Conservation (phyloP, 1,140 invertebrate species). For the Nasonia giraulti region DNA sequence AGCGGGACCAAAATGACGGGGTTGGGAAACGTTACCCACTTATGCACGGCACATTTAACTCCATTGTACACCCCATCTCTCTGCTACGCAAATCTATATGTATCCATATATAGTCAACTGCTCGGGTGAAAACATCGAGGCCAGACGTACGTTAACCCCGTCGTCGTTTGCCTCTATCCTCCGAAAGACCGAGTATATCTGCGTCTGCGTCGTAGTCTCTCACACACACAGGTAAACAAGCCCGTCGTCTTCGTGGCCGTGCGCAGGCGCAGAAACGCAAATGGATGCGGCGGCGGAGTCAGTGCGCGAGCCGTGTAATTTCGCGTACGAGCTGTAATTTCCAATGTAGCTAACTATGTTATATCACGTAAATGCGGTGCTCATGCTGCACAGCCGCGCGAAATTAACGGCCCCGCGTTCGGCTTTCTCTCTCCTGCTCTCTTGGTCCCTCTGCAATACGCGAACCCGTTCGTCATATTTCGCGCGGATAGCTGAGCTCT, state of each 20-base stretch:
- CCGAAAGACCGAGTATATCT: background rate
- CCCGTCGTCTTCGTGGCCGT: background rate
- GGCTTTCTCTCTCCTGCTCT: slow-evolving; percentile 11
- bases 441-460: background rate
- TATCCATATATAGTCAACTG: background rate
- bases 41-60: slow-evolving; percentile 66
- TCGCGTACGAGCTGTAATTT: slow-evolving; percentile 63
- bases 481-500: background rate
- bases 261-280: slow-evolving; percentile 52
- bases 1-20: slow-evolving; percentile 48
- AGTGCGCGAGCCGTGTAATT: slow-evolving; percentile 57
- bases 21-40: slow-evolving; percentile 57
- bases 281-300: slow-evolving; percentile 45
- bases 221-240: background rate
- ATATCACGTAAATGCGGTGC: slow-evolving; percentile 54
- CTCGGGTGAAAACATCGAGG: slow-evolving; percentile 4
- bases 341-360: slow-evolving; percentile 63
- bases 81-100: slow-evolving; percentile 38
- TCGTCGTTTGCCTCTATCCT: background rate
- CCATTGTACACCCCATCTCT: background rate
- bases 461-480: slow-evolving; percentile 26
- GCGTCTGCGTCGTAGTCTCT: background rate
- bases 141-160: background rate
- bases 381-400: slow-evolving; percentile 47
- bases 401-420: slow-evolving; percentile 53